Conservation (phyloP, 2,797 vertebrate genomes). For the Syndactyla subalaris region DNA sequence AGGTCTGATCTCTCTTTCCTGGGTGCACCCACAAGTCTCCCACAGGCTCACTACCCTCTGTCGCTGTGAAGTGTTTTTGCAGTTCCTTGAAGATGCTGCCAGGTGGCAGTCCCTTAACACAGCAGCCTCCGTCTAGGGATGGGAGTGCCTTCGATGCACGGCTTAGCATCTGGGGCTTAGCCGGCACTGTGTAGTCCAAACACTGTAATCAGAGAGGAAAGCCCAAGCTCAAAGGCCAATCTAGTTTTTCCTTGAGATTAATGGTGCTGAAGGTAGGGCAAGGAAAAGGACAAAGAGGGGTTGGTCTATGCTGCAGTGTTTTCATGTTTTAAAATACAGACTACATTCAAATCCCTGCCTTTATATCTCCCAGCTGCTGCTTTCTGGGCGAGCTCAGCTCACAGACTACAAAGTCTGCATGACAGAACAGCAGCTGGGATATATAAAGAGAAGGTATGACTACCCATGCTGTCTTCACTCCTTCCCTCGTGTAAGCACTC, state of each 20-base stretch:
- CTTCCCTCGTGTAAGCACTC: neutral
- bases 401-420: no score
- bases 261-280: neutral
- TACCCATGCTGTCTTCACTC: neutral
- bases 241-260: neutral
- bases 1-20: neutral
- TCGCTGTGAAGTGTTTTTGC: neutral
- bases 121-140: neutral
- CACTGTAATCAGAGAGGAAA: neutral
- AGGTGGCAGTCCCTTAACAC: slow-evolving; percentile 70
- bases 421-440: slow-evolving; percentile 5
- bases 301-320: neutral
- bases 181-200: neutral
- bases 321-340: neutral
- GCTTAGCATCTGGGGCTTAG: neutral
- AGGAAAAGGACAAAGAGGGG: neutral
- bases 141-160: neutral
- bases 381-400: no score
- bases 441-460: neutral
- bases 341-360: neutral
- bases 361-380: slow-evolving; percentile 24
- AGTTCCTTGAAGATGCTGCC: slow-evolving; percentile 59
- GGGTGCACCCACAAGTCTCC: neutral
- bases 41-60: neutral
- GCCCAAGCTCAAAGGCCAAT: neutral